Conservation (phyloP, 1,140 invertebrate genomes). For the Portunus trituberculatus region DNA sequence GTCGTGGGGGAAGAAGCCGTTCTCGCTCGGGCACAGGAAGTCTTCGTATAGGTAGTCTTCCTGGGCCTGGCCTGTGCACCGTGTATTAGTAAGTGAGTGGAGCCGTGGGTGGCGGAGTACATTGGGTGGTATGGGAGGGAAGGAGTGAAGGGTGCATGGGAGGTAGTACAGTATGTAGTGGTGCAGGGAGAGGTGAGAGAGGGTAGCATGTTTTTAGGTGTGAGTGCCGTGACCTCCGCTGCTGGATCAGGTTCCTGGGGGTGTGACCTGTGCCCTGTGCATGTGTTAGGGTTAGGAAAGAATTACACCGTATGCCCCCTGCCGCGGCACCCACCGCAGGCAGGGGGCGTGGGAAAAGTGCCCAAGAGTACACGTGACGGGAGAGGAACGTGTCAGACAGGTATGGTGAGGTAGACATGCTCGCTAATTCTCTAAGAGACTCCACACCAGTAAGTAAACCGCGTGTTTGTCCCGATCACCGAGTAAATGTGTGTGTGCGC, state of each 20-base stretch:
- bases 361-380: neutral
- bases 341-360: neutral
- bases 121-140: neutral
- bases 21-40: constrained; percentile 92
- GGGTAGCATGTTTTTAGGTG: neutral
- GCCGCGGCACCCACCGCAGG: neutral
- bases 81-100: neutral
- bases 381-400: neutral
- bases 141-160: neutral
- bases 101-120: neutral
- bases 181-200: neutral
- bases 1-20: constrained; percentile 94
- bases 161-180: neutral
- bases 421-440: constrained; percentile 5
- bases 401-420: neutral
- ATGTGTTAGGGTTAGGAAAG: neutral
- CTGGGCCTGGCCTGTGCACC: constrained; percentile 62
- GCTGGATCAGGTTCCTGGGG: neutral
- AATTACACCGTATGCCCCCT: neutral
- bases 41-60: constrained; percentile 49
- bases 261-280: constrained; percentile 23
- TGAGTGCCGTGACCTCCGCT: neutral
- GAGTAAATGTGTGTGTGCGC: neutral
- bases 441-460: neutral
- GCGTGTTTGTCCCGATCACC: neutral